Evolutionary conservation across 2,888 invertebrate genomes (phyloP), one percentile per base, ranked within the genome.

Genomic region (Cancer borealis): DNA sequence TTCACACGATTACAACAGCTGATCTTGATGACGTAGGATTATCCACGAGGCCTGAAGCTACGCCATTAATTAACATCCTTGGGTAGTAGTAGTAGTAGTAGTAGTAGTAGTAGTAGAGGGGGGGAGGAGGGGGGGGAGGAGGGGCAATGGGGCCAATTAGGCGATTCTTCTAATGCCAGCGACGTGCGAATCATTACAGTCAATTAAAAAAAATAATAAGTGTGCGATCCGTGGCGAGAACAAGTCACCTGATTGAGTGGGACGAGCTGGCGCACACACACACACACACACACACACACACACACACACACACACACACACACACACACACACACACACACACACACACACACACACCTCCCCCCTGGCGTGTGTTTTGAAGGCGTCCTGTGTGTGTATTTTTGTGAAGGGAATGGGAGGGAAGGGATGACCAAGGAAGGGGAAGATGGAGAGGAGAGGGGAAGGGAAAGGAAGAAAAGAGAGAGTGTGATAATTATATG

Each of bases 1-100:
- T 60, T 60, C 60, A 21, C 66, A 91, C 39, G 30, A 91, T 91
- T 91, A 79, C 30, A 79, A 12, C 79, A 30, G 79, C 79, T 79
- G 30, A 79, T 79, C 79, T 79, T 79, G 30, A 30, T 79, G 79
- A 30, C 79, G 79, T 8, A 79, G 79, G 79, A 79, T 79, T 30
- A 79, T 30, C 79, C 79, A 30, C 30, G 30, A 30, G 12, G 10
- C 79, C 79, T 79, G 79, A 79, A 79, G 30, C 30, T 12, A 21
- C 30, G 79, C 79, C 79, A 30, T 30, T 79, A 26, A 79, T 79
- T 26, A 79, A 30, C 30, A 79, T 26, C 79, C 30, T 12, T 54
- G 17, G 54, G 54, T 54, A 54, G 54, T 54, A 54, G 54, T 54
- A 54, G 54, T 79, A 26, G 30, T 21, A 30, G 79, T 79, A 79